Evolutionary conservation across 2,888 invertebrate species (phyloP).

Genomic region (Sminthurinus aureus): DNA sequence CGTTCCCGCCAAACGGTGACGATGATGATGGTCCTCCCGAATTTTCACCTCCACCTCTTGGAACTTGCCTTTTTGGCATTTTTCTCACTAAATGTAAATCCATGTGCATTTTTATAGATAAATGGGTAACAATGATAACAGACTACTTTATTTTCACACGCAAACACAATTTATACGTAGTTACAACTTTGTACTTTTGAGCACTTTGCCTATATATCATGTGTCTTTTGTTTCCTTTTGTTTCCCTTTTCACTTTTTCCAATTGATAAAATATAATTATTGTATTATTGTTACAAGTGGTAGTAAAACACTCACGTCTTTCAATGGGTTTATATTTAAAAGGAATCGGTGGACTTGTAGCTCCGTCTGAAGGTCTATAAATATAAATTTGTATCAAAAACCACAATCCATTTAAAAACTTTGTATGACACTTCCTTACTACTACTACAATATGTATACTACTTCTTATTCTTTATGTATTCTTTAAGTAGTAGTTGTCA

Average conservation of each 20-base stretch:
- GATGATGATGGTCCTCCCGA: conserved; percentile 2
- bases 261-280: background rate
- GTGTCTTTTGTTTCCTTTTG: background rate
- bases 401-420: background rate
- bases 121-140: background rate
- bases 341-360: conserved; percentile 72
- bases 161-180: background rate
- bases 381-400: background rate
- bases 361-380: conserved; percentile 73
- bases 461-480: too few relatives aligned
- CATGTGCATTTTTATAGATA: conserved; percentile 8
- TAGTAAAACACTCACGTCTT: conserved; percentile 61
- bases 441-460: too few relatives aligned
- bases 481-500: too few relatives aligned
- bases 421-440: too few relatives aligned
- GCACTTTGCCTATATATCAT: background rate
- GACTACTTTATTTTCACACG: background rate
- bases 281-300: conserved; percentile 59
- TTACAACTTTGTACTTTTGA: background rate
- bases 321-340: conserved; percentile 75
- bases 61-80: conserved; percentile 56
- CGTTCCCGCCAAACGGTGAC: background rate
- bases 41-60: conserved; percentile 43
- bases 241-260: too few relatives aligned
- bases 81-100: conserved; percentile 52